These are phyloP conservation scores for Platycheirus rosarum DNA, from an alignment of 2,888 invertebrate species.

Conservation along the genomic window DNA sequence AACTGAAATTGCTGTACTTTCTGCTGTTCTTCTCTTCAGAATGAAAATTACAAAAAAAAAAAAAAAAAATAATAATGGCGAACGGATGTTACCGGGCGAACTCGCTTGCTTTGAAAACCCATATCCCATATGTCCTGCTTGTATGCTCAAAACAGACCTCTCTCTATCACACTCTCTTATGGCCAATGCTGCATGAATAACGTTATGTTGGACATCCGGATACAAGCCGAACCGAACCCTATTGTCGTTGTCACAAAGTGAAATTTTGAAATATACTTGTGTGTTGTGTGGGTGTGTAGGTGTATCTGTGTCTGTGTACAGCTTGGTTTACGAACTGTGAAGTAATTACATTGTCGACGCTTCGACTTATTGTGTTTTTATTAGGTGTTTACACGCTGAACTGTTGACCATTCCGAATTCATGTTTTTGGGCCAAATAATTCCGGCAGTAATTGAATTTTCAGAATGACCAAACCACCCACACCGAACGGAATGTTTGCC, in stretches of 20 bases:
- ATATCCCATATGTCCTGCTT: constrained; percentile 60
- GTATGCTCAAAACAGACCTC: constrained; percentile 24
- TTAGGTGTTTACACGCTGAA: constrained; percentile 69
- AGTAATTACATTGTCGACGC: constrained; percentile 70
- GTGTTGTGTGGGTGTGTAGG: not conserved
- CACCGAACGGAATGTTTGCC: constrained; percentile 27
- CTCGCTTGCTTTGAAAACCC: constrained; percentile 58
- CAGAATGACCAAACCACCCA: constrained; percentile 34
- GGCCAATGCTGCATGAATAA: constrained; percentile 18
- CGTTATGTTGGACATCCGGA: constrained; percentile 14
- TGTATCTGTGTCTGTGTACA: constrained; percentile 6
- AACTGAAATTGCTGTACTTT: constrained; percentile 29
- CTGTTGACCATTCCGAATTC: constrained; percentile 68
- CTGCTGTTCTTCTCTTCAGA: constrained; percentile 2
- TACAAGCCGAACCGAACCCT: constrained; percentile 2
- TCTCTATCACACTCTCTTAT: not conserved
- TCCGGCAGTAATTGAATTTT: constrained; percentile 68
- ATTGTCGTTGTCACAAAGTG: constrained; percentile 29
- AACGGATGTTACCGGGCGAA: constrained; percentile 44
- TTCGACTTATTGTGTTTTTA: constrained; percentile 72
- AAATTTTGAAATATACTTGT: constrained; percentile 53
- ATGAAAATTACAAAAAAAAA: constrained; percentile 4
- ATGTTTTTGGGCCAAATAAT: constrained; percentile 67
- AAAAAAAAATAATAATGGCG: constrained; percentile 13
- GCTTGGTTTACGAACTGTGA: constrained; percentile 69